A percentile compares a stretch with the other conserved stretches of the same genome.
Evolutionary conservation across 2,888 invertebrate genomes (phyloP).

Genomic region (Conchocele bisecta): DNA sequence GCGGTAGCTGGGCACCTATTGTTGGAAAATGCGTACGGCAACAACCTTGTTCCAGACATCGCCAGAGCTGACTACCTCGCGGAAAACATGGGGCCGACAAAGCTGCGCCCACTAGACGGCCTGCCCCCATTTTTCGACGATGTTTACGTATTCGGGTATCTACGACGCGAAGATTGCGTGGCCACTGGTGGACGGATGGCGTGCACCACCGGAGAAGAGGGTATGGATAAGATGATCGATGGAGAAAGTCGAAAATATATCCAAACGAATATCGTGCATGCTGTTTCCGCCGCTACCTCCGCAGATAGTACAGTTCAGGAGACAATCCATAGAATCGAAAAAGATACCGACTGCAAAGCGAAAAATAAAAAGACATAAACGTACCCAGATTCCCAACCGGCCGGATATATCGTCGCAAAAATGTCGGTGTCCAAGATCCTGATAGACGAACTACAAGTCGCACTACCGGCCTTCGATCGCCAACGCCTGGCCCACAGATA

Average conservation of each 20-base stretch:
- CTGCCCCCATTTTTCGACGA: background rate
- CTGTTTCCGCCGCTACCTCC: background rate
- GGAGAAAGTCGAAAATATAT: slow-evolving; percentile 8
- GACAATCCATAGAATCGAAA: background rate
- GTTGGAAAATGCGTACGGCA: too few relatives aligned
- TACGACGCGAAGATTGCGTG: slow-evolving; percentile 5
- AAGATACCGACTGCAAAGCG: background rate
- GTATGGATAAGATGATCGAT: slow-evolving; percentile 6
- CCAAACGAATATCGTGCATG: slow-evolving; percentile 17
- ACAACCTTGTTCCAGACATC: too few relatives aligned
- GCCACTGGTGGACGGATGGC: background rate
- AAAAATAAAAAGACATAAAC: background rate
- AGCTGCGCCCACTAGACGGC: slow-evolving; percentile 8
- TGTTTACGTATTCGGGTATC: slow-evolving; percentile 1
- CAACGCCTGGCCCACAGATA: slow-evolving; percentile 9
- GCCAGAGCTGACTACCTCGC: too few relatives aligned
- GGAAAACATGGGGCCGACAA: slow-evolving; percentile 1
- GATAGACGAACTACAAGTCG: slow-evolving; percentile 16
- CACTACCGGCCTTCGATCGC: slow-evolving; percentile 12
- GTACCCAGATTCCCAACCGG: background rate
- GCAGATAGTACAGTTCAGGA: slow-evolving; percentile 5
- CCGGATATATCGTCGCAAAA: background rate
- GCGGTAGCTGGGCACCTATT: too few relatives aligned
- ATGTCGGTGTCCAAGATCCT: slow-evolving; percentile 12
- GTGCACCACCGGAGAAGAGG: slow-evolving; percentile 1